phyloP scores from a whole-genome alignment of 2,888 invertebrate genomes.

The Trissolcus japonicus region DNA sequence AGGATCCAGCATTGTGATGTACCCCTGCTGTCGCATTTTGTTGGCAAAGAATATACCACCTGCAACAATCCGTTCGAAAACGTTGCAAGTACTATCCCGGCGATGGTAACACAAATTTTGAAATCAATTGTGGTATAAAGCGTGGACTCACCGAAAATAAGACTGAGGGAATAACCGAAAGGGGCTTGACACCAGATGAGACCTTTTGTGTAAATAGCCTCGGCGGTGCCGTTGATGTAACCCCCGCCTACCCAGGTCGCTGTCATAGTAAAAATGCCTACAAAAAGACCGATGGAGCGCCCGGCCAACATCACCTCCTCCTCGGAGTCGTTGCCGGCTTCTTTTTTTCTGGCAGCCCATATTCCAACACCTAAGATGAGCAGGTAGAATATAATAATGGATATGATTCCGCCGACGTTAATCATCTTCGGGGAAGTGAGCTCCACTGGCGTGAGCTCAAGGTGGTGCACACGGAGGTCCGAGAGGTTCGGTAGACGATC shows the following conservation, averaged over 20 bases:
- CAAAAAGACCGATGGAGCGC: slow-evolving; percentile 96
- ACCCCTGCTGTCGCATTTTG: slow-evolving; percentile 97
- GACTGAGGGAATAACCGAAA: slow-evolving; percentile 97
- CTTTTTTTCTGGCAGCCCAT: slow-evolving; percentile 97
- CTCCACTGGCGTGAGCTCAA: slow-evolving; percentile 72
- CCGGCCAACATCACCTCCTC: slow-evolving; percentile 99
- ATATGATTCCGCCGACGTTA: slow-evolving; percentile 93
- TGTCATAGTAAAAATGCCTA: slow-evolving; percentile 99
- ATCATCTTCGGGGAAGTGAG: slow-evolving; percentile 82
- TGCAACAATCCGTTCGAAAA: slow-evolving; percentile 68
- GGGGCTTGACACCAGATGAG: slow-evolving; percentile 99
- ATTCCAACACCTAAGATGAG: slow-evolving; percentile 96
- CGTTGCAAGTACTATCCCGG: too few relatives aligned
- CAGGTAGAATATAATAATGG: slow-evolving; percentile 96
- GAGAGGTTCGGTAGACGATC: slow-evolving; percentile 70
- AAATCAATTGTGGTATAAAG: background rate
- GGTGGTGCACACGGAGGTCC: slow-evolving; percentile 71
- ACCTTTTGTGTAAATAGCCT: slow-evolving; percentile 94
- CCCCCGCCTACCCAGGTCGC: slow-evolving; percentile 99
- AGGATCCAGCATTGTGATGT: slow-evolving; percentile 99
- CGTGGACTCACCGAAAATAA: slow-evolving; percentile 88
- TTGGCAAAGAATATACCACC: slow-evolving; percentile 99
- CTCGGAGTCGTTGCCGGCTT: slow-evolving; percentile 90
- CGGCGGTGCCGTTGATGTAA: slow-evolving; percentile 99
- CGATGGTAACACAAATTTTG: background rate